Conservation (phyloP, 2,888 invertebrate genomes). For the Norana najaformis region DNA sequence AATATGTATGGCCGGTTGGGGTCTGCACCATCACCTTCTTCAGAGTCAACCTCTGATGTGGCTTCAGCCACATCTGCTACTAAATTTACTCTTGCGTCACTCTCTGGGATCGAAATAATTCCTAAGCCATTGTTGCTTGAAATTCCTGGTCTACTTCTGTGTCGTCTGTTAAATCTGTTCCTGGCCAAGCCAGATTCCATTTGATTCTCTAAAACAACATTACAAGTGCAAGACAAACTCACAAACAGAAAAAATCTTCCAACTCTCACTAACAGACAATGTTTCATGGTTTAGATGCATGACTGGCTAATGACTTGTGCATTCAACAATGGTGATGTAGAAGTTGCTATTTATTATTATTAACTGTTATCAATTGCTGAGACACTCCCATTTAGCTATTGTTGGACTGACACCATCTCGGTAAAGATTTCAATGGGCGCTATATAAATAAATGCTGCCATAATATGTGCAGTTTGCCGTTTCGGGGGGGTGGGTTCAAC, state of each 20-base stretch:
- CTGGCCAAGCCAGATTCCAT: slow-evolving; percentile 9
- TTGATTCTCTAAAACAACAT: background rate
- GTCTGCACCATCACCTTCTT: background rate
- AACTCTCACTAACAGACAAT: background rate
- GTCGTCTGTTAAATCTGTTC: background rate
- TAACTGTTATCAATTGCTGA: background rate
- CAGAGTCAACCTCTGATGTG: background rate
- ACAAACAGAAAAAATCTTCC: background rate
- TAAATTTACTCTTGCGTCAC: background rate
- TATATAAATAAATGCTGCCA: background rate
- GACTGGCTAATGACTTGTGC: background rate
- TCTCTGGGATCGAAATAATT: background rate
- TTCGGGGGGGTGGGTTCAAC: background rate
- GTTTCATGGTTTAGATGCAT: background rate
- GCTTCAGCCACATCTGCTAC: background rate
- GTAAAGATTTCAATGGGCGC: background rate
- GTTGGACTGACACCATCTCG: background rate
- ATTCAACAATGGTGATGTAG: background rate
- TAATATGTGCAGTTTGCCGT: background rate
- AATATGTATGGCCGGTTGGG: slow-evolving; percentile 34
- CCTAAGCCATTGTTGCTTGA: background rate
- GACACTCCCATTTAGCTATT: too few species aligned
- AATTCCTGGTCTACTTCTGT: background rate
- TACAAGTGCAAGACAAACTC: background rate
- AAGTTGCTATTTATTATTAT: background rate